Evolutionary conservation across 2,797 vertebrate genomes (phyloP).

Genomic region (Nannoperca australis): DNA sequence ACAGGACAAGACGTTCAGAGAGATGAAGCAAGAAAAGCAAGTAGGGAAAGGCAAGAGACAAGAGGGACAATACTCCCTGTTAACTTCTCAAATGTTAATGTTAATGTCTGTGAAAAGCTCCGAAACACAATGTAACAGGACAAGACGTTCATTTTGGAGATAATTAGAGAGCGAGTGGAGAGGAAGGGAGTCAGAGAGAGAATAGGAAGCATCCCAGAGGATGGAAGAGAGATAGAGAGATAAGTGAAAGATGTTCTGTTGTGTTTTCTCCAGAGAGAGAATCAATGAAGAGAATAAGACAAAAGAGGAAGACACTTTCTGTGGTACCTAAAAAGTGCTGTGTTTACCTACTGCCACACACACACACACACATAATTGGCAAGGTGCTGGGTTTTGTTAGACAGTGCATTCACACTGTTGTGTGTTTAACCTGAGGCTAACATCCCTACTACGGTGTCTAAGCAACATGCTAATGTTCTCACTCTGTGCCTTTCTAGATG

Average conservation of each 20-base stretch:
- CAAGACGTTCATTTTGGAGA: constrained; percentile 64
- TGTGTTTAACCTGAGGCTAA: constrained; percentile 27
- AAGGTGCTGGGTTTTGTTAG: constrained; percentile 30
- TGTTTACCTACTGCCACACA: constrained; percentile 4
- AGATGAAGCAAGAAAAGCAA: constrained; percentile 25
- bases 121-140: constrained; percentile 65
- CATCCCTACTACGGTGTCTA: constrained; percentile 14
- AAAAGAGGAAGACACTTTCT: constrained; percentile 3
- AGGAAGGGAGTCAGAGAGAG: constrained; percentile 8
- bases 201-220: background rate
- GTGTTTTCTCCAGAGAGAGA: constrained; percentile 25
- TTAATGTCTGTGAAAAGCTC: constrained; percentile 49
- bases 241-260: constrained; percentile 33
- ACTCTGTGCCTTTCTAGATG: background rate
- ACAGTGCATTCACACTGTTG: constrained; percentile 33
- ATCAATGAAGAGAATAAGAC: constrained; percentile 18
- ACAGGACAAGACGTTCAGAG: constrained; percentile 74
- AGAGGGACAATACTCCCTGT: constrained; percentile 37
- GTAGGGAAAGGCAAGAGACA: constrained; percentile 5
- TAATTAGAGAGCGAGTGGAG: constrained; percentile 48
- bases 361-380: constrained; percentile 31
- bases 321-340: background rate
- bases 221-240: no score
- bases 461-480: background rate
- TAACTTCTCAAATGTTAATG: constrained; percentile 66